Conservation (phyloP, 2,888 invertebrate genomes). For the Drosophila neotestacea region DNA sequence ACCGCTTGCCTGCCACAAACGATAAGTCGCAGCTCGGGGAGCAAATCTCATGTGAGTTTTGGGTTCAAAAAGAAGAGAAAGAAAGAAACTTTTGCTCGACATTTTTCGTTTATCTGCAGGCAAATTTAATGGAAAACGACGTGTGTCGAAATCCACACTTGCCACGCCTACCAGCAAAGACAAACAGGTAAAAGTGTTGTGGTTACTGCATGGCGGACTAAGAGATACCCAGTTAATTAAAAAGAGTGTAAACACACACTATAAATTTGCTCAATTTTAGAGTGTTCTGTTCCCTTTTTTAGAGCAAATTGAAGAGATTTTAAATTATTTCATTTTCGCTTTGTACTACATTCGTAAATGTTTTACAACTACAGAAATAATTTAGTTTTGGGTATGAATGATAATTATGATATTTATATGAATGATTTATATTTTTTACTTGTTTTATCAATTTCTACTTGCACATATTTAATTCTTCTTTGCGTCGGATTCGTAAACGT, state of each 20-base stretch:
- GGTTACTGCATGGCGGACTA: background rate
- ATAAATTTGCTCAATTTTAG: too few species aligned
- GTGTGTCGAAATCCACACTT: slow-evolving; percentile 54
- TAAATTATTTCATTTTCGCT: background rate
- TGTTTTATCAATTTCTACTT: too few species aligned
- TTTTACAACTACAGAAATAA: too few species aligned
- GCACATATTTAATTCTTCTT: too few species aligned
- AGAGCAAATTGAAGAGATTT: too few species aligned
- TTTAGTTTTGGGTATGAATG: too few species aligned
- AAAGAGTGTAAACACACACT: too few species aligned
- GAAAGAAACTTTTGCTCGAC: slow-evolving; percentile 62
- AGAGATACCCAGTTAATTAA: slow-evolving; percentile 11
- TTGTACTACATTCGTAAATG: background rate
- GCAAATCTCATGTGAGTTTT: slow-evolving; percentile 61
- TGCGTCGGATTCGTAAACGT: too few species aligned
- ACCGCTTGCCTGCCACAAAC: slow-evolving; percentile 19
- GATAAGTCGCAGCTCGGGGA: slow-evolving; percentile 29
- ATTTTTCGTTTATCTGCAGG: slow-evolving; percentile 74
- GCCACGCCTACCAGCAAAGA: slow-evolving; percentile 35
- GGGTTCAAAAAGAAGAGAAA: slow-evolving; percentile 12
- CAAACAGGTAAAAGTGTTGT: slow-evolving; percentile 21
- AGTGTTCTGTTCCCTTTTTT: too few species aligned
- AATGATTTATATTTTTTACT: too few species aligned
- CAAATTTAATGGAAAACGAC: slow-evolving; percentile 78
- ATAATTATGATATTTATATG: too few species aligned